Base-by-base conservation (phyloP, 2,797 vertebrate species). In the Sebastes wilsoni region DNA sequence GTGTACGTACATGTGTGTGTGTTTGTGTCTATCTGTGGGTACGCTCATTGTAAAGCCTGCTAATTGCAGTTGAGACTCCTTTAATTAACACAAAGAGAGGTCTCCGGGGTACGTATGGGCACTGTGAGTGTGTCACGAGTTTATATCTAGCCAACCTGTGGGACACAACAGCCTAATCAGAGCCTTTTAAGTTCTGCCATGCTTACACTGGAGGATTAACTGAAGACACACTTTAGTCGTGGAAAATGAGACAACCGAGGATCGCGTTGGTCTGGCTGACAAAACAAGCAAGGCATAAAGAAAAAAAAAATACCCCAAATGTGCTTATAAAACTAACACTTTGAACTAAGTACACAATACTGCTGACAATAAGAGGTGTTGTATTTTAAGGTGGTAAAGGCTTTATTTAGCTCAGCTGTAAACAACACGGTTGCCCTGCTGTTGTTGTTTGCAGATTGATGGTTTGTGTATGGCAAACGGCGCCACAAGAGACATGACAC, bases 141-240 rank as follows among this genome's bases (percentile, higher is more conserved):
- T 93, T 93, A 90, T 88, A 93, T 88, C 85, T 59, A 77, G 86
- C 89, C 88, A 94, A 94, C 93, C 93, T 92, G 93, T 87, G 92
- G 93, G 94, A 95, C 90, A 92, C 92, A 93, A 89, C 90, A 92
- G 89, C 92, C 94, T 94, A 94, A 94, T 95, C 94, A 94, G 86
- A 91, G 89, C 90, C 92, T 94, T 94, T 94, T 94, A 94, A 94
- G 91, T 94, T 82, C 89, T 94, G 93, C 93, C 92, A 94, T 90
- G 92, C 86, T 93, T 80, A 85, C 91, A 88, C 91, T 76, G 79
- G 93, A 94, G 92, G 89, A 91, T 94, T 91, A 64, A 77, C 88
- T 77, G 86, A 92, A 94, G 93, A 93, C 93, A 92, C 93, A 91
- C 92, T 93, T 89, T 89, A 91, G 88, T 93, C 76, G 68, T 72